Evolutionary conservation across 2,113 vertebrate genomes (phyloP).

Genomic region (Tyto alba): DNA sequence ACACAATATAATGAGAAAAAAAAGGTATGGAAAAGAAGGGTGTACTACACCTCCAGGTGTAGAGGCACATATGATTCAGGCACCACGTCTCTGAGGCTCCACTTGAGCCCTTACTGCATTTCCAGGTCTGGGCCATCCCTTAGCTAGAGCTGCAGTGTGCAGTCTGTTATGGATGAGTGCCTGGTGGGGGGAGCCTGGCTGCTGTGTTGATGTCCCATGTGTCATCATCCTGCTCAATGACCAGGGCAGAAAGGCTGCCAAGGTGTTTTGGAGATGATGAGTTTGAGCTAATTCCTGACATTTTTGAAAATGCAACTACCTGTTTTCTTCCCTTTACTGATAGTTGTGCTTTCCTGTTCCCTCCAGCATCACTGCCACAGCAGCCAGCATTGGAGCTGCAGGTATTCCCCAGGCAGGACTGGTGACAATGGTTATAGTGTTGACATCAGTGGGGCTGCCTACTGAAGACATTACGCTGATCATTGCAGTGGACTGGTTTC

Average conservation of each 20-base stretch:
- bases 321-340: not conserved
- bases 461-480: constrained; percentile 95
- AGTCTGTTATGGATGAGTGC: not conserved
- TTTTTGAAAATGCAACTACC: not conserved
- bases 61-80: not conserved
- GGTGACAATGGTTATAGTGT: constrained; percentile 97
- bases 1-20: not conserved
- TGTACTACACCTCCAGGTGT: not conserved
- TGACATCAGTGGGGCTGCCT: constrained; percentile 95
- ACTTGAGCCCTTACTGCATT: not conserved
- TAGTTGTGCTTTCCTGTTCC: constrained; percentile 5
- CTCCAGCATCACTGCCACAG: constrained; percentile 92
- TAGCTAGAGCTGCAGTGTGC: not conserved
- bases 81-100: not conserved
- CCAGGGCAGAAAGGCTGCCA: not conserved
- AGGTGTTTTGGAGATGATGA: not conserved
- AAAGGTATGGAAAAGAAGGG: not conserved
- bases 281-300: not conserved
- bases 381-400: constrained; percentile 95
- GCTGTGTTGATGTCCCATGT: not conserved
- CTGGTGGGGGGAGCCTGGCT: not conserved
- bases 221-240: not conserved
- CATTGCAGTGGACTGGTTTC: constrained; percentile 97
- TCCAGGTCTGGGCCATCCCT: not conserved
- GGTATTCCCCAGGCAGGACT: constrained; percentile 96